Evolutionary conservation across 92 coral and sea anemone species (phyloP).

Genomic region (Desmophyllum pertusum): DNA sequence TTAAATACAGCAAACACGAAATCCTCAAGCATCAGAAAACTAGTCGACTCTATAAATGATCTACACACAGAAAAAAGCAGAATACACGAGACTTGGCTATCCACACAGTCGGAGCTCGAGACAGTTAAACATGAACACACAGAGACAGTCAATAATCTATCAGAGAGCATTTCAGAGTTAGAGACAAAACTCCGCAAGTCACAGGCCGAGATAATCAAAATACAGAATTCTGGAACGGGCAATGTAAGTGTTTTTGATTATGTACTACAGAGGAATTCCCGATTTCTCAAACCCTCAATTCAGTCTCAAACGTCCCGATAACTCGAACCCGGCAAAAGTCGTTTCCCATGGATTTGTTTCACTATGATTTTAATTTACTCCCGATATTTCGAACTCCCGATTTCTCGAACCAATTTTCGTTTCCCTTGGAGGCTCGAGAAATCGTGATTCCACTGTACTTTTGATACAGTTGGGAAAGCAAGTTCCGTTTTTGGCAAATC

Average conservation of each 20-base stretch:
- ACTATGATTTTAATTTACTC: no score
- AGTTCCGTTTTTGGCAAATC: no score
- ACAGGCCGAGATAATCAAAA: slow-evolving; percentile 70
- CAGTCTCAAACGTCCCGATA: no score
- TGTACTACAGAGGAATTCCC: not conserved
- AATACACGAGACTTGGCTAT: slow-evolving; percentile 82
- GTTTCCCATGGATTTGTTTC: no score
- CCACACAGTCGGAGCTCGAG: slow-evolving; percentile 92
- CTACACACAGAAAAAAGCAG: slow-evolving; percentile 83
- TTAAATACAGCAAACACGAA: slow-evolving; percentile 41
- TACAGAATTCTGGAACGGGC: slow-evolving; percentile 64
- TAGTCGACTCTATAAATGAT: slow-evolving; percentile 84
- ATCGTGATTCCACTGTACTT: no score
- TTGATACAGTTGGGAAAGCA: no score
- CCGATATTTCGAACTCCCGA: no score
- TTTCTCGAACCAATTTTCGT: no score
- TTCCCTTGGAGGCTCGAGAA: no score
- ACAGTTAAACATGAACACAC: slow-evolving; percentile 75
- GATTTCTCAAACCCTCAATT: no score
- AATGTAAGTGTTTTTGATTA: slow-evolving; percentile 3
- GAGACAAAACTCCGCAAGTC: slow-evolving; percentile 69
- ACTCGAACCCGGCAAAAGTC: no score
- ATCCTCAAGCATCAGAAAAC: slow-evolving; percentile 78
- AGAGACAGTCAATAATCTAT: slow-evolving; percentile 53
- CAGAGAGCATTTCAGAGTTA: slow-evolving; percentile 68